Evolutionary conservation across 2,113 vertebrate genomes (phyloP), one percentile per base, ranked within the genome.

Genomic region (Cricetomys ansorgei): DNA sequence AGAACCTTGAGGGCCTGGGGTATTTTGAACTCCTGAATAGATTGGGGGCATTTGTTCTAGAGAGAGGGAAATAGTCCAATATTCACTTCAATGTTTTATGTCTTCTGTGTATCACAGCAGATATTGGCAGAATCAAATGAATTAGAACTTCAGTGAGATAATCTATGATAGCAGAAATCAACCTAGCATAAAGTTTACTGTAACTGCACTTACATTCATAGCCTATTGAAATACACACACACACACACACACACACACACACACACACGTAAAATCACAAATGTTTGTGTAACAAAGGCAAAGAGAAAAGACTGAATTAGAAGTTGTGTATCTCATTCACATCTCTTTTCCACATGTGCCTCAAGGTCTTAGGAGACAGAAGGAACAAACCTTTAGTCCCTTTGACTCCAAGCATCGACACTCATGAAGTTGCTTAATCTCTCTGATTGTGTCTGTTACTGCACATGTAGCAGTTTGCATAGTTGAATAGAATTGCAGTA

Each of bases 31-130:
- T 92, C 88, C 92, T 67, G 76, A 86, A 80, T 76, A 86, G 69
- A 15, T 29, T 62, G 45, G 1, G 27, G 53, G 23, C 92, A 79
- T 95, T 95, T 69, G 17, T 87, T 89, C 96, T 97, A 80, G 45
- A 93, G 23, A 93, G 13, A 96, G 76, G 40, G 27, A 75, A 87
- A 59, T 85, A 45, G n/a, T 57, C 83, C 27, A 85, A 3, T 75
- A 77, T 92, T 88, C 79, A 80, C n/a, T 79, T 19, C 6, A 83
- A 40, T 91, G 77, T 43, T 89, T 50, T 86, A 70, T 80, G 37
- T 64, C 37, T 6, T 85, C 12, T 19, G 25, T 45, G 13, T 29
- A 10, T 48, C 7, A 53, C 90, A 81, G 55, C 29, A 65, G 40
- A 91, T 53, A 7, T 84, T 80, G 23, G 25, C 43, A 90, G 15